These are phyloP conservation scores for Chondrosia reniformis DNA, from an alignment of 37 sponge, comb jelly and placozoan species.

Conservation along the genomic window DNA sequence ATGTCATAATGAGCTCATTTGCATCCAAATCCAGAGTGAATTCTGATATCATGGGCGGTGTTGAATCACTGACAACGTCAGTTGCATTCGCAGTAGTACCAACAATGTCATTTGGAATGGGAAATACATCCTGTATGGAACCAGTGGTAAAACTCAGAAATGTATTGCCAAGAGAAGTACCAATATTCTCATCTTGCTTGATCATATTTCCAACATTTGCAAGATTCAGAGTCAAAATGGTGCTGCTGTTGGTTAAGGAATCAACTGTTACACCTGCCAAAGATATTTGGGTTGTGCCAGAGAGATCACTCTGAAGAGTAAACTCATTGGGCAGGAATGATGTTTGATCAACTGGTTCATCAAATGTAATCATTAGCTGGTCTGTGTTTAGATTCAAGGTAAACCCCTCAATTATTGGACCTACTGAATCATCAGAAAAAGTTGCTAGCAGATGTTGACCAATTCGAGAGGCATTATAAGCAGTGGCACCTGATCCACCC, in stretches of 20 bases:
- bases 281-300: conserved; percentile 12
- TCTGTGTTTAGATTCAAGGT: conserved; percentile 20
- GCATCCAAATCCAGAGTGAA: conserved; percentile 63
- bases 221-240: conserved; percentile 31
- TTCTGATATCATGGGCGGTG: conserved; percentile 49
- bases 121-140: conserved; percentile 52
- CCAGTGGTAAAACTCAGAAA: conserved; percentile 35
- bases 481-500: neutral
- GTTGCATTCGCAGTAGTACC: conserved; percentile 22
- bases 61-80: conserved; percentile 35
- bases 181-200: conserved; percentile 35
- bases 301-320: conserved; percentile 18
- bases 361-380: conserved; percentile 20
- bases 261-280: conserved; percentile 27
- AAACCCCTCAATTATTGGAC: conserved; percentile 17
- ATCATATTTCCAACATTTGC: conserved; percentile 21
- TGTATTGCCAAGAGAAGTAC: conserved; percentile 29
- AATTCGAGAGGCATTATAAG: conserved; percentile 5
- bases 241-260: neutral
- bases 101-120: conserved; percentile 6
- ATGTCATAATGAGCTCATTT: conserved; percentile 65
- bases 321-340: conserved; percentile 17
- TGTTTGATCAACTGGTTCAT: conserved; percentile 49
- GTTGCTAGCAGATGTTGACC: neutral
- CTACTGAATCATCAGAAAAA: neutral